Percentiles rank a stretch among this genome's conserved stretches.
phyloP scores from a whole-genome alignment of 2,888 invertebrate species.

The Julus scandinavius region DNA sequence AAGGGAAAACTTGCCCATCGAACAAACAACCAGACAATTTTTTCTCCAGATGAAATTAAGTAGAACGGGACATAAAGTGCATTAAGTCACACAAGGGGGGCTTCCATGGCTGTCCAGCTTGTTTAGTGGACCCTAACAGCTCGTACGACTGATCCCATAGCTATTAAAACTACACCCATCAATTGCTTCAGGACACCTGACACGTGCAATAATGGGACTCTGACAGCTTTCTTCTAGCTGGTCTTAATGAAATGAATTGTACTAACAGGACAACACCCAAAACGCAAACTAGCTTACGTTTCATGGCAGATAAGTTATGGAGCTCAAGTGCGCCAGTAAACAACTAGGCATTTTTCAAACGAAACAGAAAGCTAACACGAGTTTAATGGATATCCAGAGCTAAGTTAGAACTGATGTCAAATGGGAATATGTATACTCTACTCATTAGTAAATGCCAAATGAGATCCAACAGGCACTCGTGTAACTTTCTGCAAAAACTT shows the following conservation, averaged over 20 bases:
- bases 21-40: conserved; percentile 6
- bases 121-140: neutral
- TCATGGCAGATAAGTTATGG: conserved; percentile 6
- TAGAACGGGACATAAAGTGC: neutral
- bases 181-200: conserved; percentile 15
- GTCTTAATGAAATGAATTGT: conserved; percentile 26
- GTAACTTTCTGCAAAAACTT: neutral
- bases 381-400: neutral
- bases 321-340: neutral
- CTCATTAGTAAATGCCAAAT: conserved; percentile 8
- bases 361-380: conserved; percentile 1
- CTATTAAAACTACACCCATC: conserved; percentile 17
- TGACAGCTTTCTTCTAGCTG: neutral
- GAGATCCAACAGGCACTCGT: neutral
- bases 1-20: neutral
- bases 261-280: conserved; percentile 11
- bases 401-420: neutral
- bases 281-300: conserved; percentile 7
- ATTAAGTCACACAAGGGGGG: neutral
- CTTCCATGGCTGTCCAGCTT: neutral
- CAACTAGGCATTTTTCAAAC: neutral
- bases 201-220: neutral
- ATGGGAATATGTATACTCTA: neutral
- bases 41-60: neutral
- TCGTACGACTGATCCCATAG: neutral